Conservation (phyloP, 2,888 invertebrate species). For the Strigamia maritima region DNA sequence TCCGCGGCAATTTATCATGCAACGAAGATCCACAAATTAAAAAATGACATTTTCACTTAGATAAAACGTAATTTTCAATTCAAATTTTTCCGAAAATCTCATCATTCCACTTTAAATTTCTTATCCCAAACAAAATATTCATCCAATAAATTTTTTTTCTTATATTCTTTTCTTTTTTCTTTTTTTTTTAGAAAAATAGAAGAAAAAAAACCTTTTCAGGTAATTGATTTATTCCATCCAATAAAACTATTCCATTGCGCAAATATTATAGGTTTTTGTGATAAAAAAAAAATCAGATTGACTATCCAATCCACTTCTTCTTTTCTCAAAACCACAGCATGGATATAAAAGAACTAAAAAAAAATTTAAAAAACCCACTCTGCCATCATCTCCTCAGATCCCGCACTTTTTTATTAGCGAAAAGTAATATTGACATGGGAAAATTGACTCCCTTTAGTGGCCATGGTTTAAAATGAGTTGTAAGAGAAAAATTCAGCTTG, state of each 20-base stretch:
- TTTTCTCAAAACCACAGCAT: neutral
- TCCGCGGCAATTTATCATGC: no score
- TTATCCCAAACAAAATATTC: no score
- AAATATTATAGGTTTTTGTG: conserved; percentile 1
- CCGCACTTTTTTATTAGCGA: neutral
- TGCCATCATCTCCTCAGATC: neutral
- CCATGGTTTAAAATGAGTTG: neutral
- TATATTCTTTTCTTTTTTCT: no score
- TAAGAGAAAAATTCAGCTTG: neutral
- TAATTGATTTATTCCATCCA: conserved; percentile 17
- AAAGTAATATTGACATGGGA: conserved; percentile 16
- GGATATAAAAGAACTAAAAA: neutral
- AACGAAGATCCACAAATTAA: no score
- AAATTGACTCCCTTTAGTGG: conserved; percentile 11
- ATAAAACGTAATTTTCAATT: no score
- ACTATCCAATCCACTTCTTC: neutral
- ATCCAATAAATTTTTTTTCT: no score
- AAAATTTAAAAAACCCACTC: neutral
- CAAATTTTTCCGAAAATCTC: no score
- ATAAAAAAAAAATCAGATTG: conserved; percentile 1
- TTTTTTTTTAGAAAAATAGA: neutral
- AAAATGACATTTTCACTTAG: no score
- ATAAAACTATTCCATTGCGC: neutral
- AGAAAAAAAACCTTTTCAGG: neutral
- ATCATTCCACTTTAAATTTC: no score